Percentiles rank a stretch among this genome's conserved stretches.
phyloP scores from a whole-genome alignment of 2,113 vertebrate species.

The Melanotaenia duboulayi region DNA sequence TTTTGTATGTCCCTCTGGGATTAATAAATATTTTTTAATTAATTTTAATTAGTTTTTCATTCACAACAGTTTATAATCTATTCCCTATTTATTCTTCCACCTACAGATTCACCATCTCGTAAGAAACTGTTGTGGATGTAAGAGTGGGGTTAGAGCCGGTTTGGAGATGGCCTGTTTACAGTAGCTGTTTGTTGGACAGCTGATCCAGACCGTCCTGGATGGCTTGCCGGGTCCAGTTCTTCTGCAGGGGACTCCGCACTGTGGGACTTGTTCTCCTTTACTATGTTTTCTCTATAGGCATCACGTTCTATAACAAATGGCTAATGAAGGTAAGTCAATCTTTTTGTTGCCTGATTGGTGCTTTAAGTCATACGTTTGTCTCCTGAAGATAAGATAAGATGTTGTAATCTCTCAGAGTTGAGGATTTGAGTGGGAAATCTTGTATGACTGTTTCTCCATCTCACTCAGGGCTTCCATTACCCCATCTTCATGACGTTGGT shows the following conservation, averaged over 20 bases:
- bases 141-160: neutral
- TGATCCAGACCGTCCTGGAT: constrained; percentile 50
- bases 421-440: neutral
- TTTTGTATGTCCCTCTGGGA: too few relatives aligned
- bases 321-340: constrained; percentile 86
- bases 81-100: neutral
- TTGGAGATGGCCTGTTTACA: constrained; percentile 30
- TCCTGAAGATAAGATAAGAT: too few relatives aligned
- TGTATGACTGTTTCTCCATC: neutral
- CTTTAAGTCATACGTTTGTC: too few relatives aligned
- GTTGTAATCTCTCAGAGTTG: neutral
- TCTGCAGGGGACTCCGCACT: constrained; percentile 82
- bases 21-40: too few relatives aligned
- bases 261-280: constrained; percentile 88
- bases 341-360: neutral
- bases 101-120: neutral
- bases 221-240: constrained; percentile 75
- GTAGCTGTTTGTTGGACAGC: constrained; percentile 36
- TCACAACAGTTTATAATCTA: too few relatives aligned
- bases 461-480: constrained; percentile 88
- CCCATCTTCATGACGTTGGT: constrained; percentile 94
- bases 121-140: neutral
- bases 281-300: constrained; percentile 92
- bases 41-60: too few relatives aligned
- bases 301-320: constrained; percentile 98